phyloP scores from a whole-genome alignment of 2,797 vertebrate genomes.

The Chromis chromis region DNA sequence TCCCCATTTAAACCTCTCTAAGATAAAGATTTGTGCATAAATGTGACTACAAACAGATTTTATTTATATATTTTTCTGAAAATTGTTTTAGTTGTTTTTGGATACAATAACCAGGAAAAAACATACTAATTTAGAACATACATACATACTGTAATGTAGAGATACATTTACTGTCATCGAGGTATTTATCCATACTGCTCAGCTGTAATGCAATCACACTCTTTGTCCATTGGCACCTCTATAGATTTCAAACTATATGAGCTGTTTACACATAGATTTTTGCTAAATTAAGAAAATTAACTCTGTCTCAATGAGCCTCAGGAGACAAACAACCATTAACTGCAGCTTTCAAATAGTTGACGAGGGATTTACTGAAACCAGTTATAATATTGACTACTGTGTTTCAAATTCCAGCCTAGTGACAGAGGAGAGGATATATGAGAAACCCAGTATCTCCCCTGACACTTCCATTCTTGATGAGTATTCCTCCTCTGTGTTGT shows the following conservation, averaged over 20 bases:
- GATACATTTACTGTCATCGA: background rate
- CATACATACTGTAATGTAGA: background rate
- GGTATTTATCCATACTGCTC: background rate
- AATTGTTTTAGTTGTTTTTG: no score
- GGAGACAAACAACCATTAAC: slow-evolving; percentile 41
- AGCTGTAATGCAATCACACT: background rate
- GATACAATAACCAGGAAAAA: no score
- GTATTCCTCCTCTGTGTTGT: slow-evolving; percentile 65
- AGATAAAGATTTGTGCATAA: no score
- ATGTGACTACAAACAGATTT: no score
- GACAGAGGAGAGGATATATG: slow-evolving; percentile 55
- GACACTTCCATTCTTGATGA: slow-evolving; percentile 67
- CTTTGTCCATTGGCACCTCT: background rate
- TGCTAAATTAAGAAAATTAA: slow-evolving; percentile 37
- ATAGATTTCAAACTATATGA: background rate
- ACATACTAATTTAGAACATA: background rate
- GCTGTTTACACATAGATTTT: background rate
- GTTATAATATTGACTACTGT: slow-evolving; percentile 55
- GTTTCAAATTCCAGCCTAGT: slow-evolving; percentile 64
- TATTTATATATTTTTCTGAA: no score
- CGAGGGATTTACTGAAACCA: slow-evolving; percentile 38
- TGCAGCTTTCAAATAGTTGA: slow-evolving; percentile 36
- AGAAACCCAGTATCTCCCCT: slow-evolving; percentile 65
- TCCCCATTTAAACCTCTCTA: no score
- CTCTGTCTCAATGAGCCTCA: slow-evolving; percentile 18